Base-by-base conservation (phyloP, 2,888 invertebrate genomes). In the Zygothrica quintamaculata region DNA sequence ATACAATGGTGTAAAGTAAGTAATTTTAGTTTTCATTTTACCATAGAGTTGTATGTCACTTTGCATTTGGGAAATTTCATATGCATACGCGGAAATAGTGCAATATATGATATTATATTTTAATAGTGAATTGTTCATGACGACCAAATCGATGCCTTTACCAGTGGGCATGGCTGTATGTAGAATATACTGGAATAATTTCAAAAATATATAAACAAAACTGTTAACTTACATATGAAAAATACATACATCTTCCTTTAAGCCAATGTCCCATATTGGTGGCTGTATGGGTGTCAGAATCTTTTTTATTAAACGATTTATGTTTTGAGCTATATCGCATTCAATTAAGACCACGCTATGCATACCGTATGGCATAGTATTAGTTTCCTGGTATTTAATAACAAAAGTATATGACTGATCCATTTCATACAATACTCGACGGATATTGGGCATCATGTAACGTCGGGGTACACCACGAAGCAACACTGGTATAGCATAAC, bases 121-220 rank as follows among this genome's bases (percentile, higher is more conserved):
- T 0, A 90, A 48, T 15, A 88, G 68, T 0, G 87, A 82, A 57
- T 88, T 90, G 46, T 91, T 90, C 87, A 88, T 88, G 3, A 91
- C 75, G 26, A 89, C 65, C 33, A 90, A 16, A 39, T 88, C 61
- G 1, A 89, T 56, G 40, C 80, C 75, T 7, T 82, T 78, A 1
- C 89, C 90, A 6, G 59, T 62, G 1, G 88, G 87, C 52, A 90
- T 57, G 1, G 53, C 44, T 4, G 80, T 62, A 4, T 78, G 68
- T 8, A 68, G 42, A 8, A 90, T 60, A 57, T 67, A 75, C 90
- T 90, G 31, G 2, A 39, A 7, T 62, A 46, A 36, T 13, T 39
- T 0, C 12, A 33, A 11, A 50, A 13, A n/a, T 15, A 46, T n/a
- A 33, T 8, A 46, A 11, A 1, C 1, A 2, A 5, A 11, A 18